Evolutionary conservation across 2,888 invertebrate species (phyloP).

Genomic region (Drosophila mettleri): DNA sequence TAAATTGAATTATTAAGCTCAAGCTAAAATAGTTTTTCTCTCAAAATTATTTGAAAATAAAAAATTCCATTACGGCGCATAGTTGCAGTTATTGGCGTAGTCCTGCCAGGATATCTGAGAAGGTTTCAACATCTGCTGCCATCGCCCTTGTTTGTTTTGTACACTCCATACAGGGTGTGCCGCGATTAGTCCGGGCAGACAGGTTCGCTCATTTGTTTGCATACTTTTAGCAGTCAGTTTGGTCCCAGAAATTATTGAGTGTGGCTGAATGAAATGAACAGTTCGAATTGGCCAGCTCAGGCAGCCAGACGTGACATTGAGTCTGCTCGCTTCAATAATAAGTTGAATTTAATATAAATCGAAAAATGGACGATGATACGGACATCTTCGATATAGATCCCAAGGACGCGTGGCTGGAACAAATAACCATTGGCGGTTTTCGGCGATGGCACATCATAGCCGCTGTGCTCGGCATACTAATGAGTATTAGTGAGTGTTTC

Average conservation of each 20-base stretch:
- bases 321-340: neutral
- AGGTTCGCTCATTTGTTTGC: slow-evolving; percentile 20
- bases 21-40: neutral
- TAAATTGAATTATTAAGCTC: too few relatives aligned
- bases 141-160: neutral
- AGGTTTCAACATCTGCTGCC: neutral
- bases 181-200: slow-evolving; percentile 13
- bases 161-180: slow-evolving; percentile 46
- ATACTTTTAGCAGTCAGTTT: slow-evolving; percentile 47
- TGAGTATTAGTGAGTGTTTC: slow-evolving; percentile 87
- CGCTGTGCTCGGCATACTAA: slow-evolving; percentile 88
- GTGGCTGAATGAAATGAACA: slow-evolving; percentile 52
- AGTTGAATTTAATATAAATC: neutral
- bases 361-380: slow-evolving; percentile 68
- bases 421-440: slow-evolving; percentile 88
- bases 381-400: slow-evolving; percentile 77
- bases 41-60: neutral
- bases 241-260: slow-evolving; percentile 37
- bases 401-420: slow-evolving; percentile 91
- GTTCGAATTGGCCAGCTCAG: slow-evolving; percentile 60
- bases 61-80: neutral
- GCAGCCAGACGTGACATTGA: slow-evolving; percentile 52
- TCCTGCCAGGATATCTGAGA: slow-evolving; percentile 13
- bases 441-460: slow-evolving; percentile 93
- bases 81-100: neutral